Conservation (phyloP, 2,113 vertebrate species). For the Brachionichthys hirsutus region DNA sequence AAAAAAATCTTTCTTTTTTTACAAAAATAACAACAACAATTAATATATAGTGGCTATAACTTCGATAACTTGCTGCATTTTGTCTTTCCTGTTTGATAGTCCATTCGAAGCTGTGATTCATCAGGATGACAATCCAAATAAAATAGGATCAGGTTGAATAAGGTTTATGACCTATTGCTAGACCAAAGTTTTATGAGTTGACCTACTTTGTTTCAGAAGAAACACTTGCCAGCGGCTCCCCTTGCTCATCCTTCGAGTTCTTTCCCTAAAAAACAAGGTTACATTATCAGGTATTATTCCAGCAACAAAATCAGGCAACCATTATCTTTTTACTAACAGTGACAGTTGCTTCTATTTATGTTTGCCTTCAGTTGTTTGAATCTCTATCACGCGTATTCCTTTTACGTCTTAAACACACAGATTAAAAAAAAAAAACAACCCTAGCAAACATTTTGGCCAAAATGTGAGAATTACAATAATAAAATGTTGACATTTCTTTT, state of each 20-base stretch:
- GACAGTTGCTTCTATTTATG: no score
- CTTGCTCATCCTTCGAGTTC: slow-evolving; percentile 60
- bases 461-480: no score
- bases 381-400: not conserved
- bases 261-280: slow-evolving; percentile 62
- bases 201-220: slow-evolving; percentile 71
- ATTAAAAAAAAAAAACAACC: no score
- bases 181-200: not conserved
- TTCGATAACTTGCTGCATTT: no score
- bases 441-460: no score
- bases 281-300: not conserved
- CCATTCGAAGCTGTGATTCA: slow-evolving; percentile 9
- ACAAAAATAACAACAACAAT: no score
- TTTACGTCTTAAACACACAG: no score
- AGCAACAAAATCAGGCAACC: not conserved
- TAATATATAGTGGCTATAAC: no score
- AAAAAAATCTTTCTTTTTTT: no score
- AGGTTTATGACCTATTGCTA: not conserved
- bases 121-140: not conserved
- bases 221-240: slow-evolving; percentile 3
- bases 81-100: no score
- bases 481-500: no score
- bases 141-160: not conserved
- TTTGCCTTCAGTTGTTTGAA: not conserved
- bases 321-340: not conserved